phyloP scores from a whole-genome alignment of 2,888 invertebrate species.

The Bugula neritina region DNA sequence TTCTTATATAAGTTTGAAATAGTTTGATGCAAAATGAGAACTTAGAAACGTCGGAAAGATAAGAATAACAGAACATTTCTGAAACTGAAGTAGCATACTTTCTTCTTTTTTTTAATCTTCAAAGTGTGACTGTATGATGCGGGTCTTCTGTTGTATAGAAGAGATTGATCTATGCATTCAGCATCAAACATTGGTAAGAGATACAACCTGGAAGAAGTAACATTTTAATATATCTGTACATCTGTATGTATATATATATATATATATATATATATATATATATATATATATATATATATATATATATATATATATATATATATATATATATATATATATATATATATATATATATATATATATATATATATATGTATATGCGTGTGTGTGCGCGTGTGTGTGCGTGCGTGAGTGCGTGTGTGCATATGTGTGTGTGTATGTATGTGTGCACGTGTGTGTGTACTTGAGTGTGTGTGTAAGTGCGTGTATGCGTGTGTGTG shows the following conservation, averaged over 20 bases:
- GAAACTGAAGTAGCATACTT: too few species aligned
- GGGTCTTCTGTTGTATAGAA: slow-evolving; percentile 71
- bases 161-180: slow-evolving; percentile 82
- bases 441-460: background rate
- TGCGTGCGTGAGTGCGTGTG: too few species aligned
- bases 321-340: slow-evolving; percentile 26
- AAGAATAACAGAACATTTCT: too few species aligned
- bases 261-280: slow-evolving; percentile 24
- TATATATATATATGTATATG: slow-evolving; percentile 27
- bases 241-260: too few species aligned
- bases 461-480: background rate
- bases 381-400: background rate
- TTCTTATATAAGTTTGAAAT: too few species aligned
- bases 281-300: slow-evolving; percentile 14
- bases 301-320: slow-evolving; percentile 19
- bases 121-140: too few species aligned
- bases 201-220: slow-evolving; percentile 60
- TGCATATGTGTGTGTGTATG: background rate
- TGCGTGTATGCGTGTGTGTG: background rate
- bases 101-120: too few species aligned
- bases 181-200: slow-evolving; percentile 86
- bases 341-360: slow-evolving; percentile 26
- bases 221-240: background rate
- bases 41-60: too few species aligned
- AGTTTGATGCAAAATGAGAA: too few species aligned